These are phyloP conservation scores for Caretta caretta DNA, from an alignment of 2,113 vertebrate genomes.

Conservation along the genomic window DNA sequence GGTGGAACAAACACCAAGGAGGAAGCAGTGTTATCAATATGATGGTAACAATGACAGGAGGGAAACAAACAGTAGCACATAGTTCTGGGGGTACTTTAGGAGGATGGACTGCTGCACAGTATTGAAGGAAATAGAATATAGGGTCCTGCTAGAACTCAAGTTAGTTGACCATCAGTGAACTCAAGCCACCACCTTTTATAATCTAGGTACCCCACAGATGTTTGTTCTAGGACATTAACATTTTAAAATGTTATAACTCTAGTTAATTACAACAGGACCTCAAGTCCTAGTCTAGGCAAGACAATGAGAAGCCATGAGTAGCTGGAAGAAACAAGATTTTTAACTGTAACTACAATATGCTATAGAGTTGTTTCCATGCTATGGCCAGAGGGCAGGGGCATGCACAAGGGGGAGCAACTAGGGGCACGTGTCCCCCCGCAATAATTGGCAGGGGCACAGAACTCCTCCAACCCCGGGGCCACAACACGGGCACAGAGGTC, in stretches of 20 bases:
- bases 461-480: too few species aligned
- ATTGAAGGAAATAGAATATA: background rate
- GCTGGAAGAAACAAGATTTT: background rate
- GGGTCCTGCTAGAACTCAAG: background rate
- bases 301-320: background rate
- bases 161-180: background rate
- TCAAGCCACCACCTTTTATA: background rate
- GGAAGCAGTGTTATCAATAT: background rate
- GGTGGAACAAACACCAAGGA: background rate
- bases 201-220: background rate
- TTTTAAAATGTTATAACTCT: background rate
- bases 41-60: background rate
- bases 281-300: background rate
- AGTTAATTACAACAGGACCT: background rate
- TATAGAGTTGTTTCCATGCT: background rate
- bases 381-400: background rate
- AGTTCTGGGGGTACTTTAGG: background rate
- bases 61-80: background rate
- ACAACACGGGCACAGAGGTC: too few species aligned
- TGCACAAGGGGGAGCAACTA: too few species aligned
- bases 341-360: background rate
- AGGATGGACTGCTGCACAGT: background rate
- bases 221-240: background rate
- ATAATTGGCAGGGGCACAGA: too few species aligned
- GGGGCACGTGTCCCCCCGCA: too few species aligned